Base-by-base conservation (phyloP, 2,113 vertebrate genomes). In the Sitta europaea region DNA sequence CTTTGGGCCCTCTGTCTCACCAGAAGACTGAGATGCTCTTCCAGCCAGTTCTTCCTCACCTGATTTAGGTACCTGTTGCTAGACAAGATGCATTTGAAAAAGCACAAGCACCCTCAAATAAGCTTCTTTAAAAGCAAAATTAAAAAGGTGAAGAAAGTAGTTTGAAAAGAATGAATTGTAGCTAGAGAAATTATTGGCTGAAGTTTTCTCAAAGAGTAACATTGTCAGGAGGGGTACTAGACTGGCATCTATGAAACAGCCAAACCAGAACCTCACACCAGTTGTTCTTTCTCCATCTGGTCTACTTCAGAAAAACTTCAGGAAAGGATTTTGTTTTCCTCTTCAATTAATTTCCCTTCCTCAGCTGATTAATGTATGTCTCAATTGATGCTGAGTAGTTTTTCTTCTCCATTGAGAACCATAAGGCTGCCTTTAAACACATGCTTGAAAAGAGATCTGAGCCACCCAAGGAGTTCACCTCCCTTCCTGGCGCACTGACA, bases 401-500 rank as follows among this genome's bases (percentile, higher is more conserved):
- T 86, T 80, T 76, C 79, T 71, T 29, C 59, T 94, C 78, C 75
- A 88, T 76, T 96, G 88, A 96, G 77, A 92, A 77, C 74, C 10
- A 35, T 36, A 67, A 85, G 55, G 35, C 80, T 90, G 58, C 65
- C 43, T 93, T 88, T 80, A 80, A 90, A 93, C 63, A 76, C 68
- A 80, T 38, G 43, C 50, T 66, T 66, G 54, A 50, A 88, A 79
- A 76, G 84, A 95, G 68, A 91, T 77, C 66, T 91, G 83, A 97
- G 81, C 88, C 81, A 90, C 90, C 84, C 65, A 79, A 85, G 81
- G 92, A 90, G 86, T 61, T 91, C 62, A 88, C 78, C 65, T 94
- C 88, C 93, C 70, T 91, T 96, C 88, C 96, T 72, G 74, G 57
- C 79, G 93, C 88, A 94, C 76, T 96, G 96, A 96, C 90, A 92